A percentile compares a stretch with the other conserved stretches of the same genome.
phyloP scores from a whole-genome alignment of 1,140 invertebrate species.

The Bilobella aurantiaca region DNA sequence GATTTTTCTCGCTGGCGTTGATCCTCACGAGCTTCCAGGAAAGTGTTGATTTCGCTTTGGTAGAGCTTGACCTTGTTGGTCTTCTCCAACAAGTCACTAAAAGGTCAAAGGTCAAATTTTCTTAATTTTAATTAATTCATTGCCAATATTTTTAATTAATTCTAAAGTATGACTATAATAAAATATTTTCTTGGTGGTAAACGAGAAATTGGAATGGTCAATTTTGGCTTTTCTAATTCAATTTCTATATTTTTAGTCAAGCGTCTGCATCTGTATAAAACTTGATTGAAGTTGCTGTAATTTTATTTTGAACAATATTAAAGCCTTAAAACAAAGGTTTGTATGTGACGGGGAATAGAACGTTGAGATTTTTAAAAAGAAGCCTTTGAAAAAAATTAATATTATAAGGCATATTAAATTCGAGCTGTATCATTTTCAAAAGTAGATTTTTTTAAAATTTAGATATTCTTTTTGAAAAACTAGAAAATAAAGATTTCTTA shows the following conservation, averaged over 20 bases:
- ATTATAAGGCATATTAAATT: no score
- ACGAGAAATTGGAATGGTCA: no score
- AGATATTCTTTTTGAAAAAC: not conserved
- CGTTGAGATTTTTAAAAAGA: no score
- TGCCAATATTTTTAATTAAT: not conserved
- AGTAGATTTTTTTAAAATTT: conserved; percentile 18
- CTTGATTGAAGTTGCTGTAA: no score
- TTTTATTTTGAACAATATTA: no score
- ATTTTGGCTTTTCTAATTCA: no score
- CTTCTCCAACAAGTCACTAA: conserved; percentile 28
- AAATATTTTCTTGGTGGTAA: not conserved
- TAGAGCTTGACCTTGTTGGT: conserved; percentile 26
- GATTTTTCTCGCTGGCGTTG: conserved; percentile 14
- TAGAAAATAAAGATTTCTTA: conserved; percentile 11
- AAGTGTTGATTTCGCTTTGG: conserved; percentile 27
- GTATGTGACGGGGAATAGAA: no score
- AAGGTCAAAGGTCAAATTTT: not conserved
- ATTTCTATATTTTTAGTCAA: no score
- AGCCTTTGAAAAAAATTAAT: no score
- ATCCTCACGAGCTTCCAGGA: conserved; percentile 9
- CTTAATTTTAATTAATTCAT: not conserved
- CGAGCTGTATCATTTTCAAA: conserved; percentile 23
- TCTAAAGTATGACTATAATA: not conserved
- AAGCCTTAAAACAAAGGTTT: no score
- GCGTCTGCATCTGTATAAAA: no score